phyloP scores from a whole-genome alignment of 2,113 vertebrate species.

The Halcyon senegalensis region DNA sequence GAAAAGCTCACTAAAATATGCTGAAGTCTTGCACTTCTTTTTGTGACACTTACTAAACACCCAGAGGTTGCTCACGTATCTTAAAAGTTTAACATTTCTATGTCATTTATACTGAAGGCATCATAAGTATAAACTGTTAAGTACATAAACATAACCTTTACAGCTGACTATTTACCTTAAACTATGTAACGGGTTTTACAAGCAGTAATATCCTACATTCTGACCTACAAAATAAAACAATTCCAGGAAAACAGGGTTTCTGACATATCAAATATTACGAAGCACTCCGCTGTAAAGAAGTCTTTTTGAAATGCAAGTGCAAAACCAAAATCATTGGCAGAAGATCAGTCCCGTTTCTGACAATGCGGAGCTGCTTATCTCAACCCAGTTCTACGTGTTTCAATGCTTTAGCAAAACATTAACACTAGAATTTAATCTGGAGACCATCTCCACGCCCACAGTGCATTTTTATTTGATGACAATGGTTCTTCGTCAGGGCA shows the following conservation, averaged over 20 bases:
- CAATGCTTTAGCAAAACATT: background rate
- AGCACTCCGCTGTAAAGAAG: background rate
- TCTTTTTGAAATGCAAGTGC: background rate
- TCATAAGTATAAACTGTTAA: background rate
- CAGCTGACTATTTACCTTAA: background rate
- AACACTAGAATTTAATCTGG: background rate
- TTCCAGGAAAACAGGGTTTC: background rate
- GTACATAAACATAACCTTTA: constrained; percentile 8
- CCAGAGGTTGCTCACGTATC: background rate
- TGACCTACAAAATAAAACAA: background rate
- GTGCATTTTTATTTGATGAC: background rate
- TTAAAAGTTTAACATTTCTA: background rate
- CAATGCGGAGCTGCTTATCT: background rate
- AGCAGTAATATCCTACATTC: background rate
- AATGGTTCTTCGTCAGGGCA: background rate
- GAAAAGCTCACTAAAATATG: background rate
- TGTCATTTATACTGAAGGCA: background rate
- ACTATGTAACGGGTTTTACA: background rate
- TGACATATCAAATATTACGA: background rate
- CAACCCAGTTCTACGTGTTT: background rate
- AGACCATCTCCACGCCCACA: background rate
- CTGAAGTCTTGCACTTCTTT: background rate
- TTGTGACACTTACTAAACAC: background rate
- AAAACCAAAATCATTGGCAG: background rate
- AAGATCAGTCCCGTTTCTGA: background rate